phyloP scores from a whole-genome alignment of 2,888 invertebrate genomes.

The Atethmia centrago region DNA sequence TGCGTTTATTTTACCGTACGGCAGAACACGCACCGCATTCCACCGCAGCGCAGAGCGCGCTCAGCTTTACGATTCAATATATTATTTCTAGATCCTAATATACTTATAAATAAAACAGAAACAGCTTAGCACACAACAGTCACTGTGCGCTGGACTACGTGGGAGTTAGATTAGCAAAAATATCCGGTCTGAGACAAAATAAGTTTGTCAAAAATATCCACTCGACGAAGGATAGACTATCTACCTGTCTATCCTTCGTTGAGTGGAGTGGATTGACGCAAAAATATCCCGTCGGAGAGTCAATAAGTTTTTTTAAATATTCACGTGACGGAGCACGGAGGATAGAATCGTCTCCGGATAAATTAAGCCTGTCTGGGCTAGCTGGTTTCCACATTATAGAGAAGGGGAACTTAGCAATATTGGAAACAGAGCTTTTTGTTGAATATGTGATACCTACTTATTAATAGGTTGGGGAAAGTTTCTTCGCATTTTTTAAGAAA shows the following conservation, averaged over 20 bases:
- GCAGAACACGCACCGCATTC: too few species aligned
- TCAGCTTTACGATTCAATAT: constrained; percentile 13
- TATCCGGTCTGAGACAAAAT: constrained; percentile 11
- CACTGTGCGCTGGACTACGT: constrained; percentile 17
- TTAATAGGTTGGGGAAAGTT: too few species aligned
- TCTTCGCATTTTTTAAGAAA: too few species aligned
- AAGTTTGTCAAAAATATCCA: constrained; percentile 4
- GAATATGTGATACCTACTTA: background rate
- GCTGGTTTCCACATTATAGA: background rate
- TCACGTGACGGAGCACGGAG: background rate
- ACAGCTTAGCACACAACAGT: constrained; percentile 6
- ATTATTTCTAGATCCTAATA: constrained; percentile 38
- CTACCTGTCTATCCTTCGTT: background rate
- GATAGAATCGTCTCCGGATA: background rate
- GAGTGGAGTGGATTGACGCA: background rate
- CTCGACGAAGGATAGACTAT: background rate
- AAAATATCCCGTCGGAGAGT: constrained; percentile 25
- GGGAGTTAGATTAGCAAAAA: constrained; percentile 43
- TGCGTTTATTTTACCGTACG: too few species aligned
- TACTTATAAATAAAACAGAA: constrained; percentile 31
- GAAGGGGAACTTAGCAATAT: background rate
- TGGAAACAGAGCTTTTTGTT: background rate
- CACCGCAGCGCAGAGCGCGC: constrained; percentile 8
- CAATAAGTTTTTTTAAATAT: background rate
- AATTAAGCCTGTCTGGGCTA: background rate